Evolutionary conservation across 1,140 invertebrate genomes (phyloP), one percentile per base, ranked within the genome.

Genomic region (Zaprionus ghesquierei): DNA sequence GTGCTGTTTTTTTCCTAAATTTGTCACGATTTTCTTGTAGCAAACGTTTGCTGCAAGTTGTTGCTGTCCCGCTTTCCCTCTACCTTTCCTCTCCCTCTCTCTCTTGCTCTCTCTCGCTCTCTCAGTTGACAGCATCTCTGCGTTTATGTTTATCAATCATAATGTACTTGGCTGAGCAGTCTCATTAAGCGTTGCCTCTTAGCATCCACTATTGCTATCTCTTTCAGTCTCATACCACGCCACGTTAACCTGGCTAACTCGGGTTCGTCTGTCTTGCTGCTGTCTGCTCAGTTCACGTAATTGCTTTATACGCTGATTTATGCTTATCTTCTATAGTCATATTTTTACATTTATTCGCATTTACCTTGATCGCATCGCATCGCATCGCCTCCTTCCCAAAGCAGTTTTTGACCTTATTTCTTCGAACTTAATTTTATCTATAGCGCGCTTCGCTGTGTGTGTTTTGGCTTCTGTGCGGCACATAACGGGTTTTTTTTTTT

Each of bases 291-390:
- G 44, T 41, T 55, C 20, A 20, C 78, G 82, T 87, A 86, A 86
- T 86, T 86, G 75, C 79, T 73, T 82, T 87, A 87, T 86, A 53
- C 75, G 38, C 75, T 86, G 82, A 86, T 86, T 86, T 86, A 86
- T 86, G 82, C 72, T 86, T 87, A 86, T 86, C 82, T 86, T 77
- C 61, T 6, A 18, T 61, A 87, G 82, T 82, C 68, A 86, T 86
- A 79, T 87, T 86, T 87, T 79, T 79, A 87, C 82, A 79, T 87
- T 87, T 82, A 79, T 87, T 87, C 79, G 82, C 82, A 84, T 87
- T 81, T 82, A 87, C 75, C 68, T 65, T 59, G 79, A 25, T 51
- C 22, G 22, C 35, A 22, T 56, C 22, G 49, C 44, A 31, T n/a
- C n/a, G 18, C 25, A 27, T 27, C 25, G 25, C 27, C 6, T 51